Conservation (phyloP, 2,797 vertebrate genomes). For the Morelia viridis region DNA sequence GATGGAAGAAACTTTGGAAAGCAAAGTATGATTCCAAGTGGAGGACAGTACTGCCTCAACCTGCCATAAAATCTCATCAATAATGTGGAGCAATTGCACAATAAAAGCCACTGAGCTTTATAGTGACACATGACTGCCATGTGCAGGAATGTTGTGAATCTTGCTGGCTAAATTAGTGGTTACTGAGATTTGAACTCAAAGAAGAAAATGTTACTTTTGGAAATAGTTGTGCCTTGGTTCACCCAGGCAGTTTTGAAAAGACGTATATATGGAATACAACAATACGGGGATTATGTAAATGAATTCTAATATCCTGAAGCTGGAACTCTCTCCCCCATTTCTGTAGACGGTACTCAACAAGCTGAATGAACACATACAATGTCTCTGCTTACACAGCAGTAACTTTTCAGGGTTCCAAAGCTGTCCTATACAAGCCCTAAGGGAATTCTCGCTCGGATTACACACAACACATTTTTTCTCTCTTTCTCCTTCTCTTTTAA, state of each 20-base stretch:
- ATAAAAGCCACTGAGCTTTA: neutral
- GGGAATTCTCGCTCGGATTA: neutral
- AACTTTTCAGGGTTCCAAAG: neutral
- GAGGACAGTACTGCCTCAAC: neutral
- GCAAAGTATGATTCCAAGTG: neutral
- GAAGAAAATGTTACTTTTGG: neutral
- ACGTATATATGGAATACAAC: neutral
- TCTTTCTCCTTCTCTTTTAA: neutral
- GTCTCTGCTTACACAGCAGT: neutral
- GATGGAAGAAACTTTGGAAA: neutral
- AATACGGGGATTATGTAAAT: slow-evolving; percentile 16
- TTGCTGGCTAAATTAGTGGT: neutral
- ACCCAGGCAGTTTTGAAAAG: slow-evolving; percentile 10
- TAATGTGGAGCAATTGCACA: neutral
- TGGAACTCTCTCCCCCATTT: neutral
- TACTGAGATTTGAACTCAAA: neutral
- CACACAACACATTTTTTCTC: neutral
- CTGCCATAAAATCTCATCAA: neutral
- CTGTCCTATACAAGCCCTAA: neutral
- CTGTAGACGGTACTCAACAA: neutral
- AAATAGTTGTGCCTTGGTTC: slow-evolving; percentile 31
- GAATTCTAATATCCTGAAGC: fast-evolving
- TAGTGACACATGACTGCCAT: neutral
- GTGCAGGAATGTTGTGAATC: neutral
- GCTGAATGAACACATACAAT: neutral